Evolutionary conservation across 2,888 invertebrate species (phyloP).

Genomic region (Tetrapedia diversipes): DNA sequence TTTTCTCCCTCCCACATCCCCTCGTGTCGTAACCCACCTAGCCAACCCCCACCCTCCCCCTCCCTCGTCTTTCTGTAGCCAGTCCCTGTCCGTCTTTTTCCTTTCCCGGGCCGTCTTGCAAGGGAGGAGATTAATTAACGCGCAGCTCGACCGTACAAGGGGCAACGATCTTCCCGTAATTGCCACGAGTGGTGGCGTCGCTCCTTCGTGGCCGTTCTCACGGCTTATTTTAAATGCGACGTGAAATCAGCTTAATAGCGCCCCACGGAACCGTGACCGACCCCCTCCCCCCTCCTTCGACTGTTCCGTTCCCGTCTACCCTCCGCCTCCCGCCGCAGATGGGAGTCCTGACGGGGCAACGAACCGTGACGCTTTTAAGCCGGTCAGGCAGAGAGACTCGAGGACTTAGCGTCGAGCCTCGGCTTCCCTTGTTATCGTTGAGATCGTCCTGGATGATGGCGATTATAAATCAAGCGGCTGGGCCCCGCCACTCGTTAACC

Average conservation of each 20-base stretch:
- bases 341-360: constrained; percentile 65
- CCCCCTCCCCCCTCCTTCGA: constrained; percentile 29
- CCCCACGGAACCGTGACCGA: constrained; percentile 40
- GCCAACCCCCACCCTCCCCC: neutral
- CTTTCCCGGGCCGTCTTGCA: constrained; percentile 32
- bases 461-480: constrained; percentile 58
- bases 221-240: constrained; percentile 76
- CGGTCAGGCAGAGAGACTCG: constrained; percentile 64
- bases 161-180: constrained; percentile 60
- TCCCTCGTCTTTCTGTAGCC: neutral
- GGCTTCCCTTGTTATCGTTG: constrained; percentile 58
- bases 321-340: constrained; percentile 38
- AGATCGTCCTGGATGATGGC: constrained; percentile 57
- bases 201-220: constrained; percentile 63
- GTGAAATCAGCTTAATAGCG: constrained; percentile 77
- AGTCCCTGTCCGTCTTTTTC: neutral
- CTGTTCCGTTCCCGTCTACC: constrained; percentile 25
- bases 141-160: constrained; percentile 27
- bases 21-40: neutral
- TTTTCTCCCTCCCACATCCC: neutral
- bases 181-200: constrained; percentile 60
- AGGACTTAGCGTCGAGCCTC: constrained; percentile 74
- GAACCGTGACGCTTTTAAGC: constrained; percentile 77
- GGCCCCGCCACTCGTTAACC: constrained; percentile 38
- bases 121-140: constrained; percentile 68